Base-by-base conservation (phyloP, 2,888 invertebrate species). In the Stenodema calcarata region DNA sequence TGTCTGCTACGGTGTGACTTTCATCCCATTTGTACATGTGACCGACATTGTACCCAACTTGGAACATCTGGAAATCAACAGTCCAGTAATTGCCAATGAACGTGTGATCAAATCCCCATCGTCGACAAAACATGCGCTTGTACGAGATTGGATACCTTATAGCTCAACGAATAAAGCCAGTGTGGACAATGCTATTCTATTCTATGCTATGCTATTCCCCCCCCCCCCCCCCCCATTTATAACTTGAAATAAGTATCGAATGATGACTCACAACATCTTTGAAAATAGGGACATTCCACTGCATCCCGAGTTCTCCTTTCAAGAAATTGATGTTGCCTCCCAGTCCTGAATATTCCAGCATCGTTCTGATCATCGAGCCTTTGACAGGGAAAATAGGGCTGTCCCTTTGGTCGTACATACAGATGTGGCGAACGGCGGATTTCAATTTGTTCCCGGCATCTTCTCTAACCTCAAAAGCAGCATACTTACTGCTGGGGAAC, bases 301-400 rank as follows among this genome's bases (percentile, higher is more conserved):
- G 96, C 27, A 95, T 91, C 89, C 94, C 94, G 11, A 95, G 90
- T 89, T 97, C 97, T 89, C 95, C 96, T 92, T 96, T 96, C 41
- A 97, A 90, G 91, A 97, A 97, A 18, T 96, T 95, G n/a, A 98
- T 94, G 90, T 98, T 96, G 1, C 99, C 99, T 12, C 98, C 98
- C 7, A 98, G 91, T 0, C 98, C 95, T 35, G 98, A 97, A 90
- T 96, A 93, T 92, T 99, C 99, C 89, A 96, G 94, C 6, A 94
- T 94, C 87, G 95, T 83, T 92, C 95, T 95, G 7, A 96, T 91
- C 89, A 95, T 92, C 7, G 94, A 91, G 4, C 98, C 98, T 69
- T 92, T 91, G 9, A 93, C 94, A 2, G 98, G 98, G 91, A 98
- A 96, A 87, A 97, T 94, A 3, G 92, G 91, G 89, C 94, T 95